Evolutionary conservation across 2,888 invertebrate genomes (phyloP), one percentile per base, ranked within the genome.

Genomic region (Clivina fossor): DNA sequence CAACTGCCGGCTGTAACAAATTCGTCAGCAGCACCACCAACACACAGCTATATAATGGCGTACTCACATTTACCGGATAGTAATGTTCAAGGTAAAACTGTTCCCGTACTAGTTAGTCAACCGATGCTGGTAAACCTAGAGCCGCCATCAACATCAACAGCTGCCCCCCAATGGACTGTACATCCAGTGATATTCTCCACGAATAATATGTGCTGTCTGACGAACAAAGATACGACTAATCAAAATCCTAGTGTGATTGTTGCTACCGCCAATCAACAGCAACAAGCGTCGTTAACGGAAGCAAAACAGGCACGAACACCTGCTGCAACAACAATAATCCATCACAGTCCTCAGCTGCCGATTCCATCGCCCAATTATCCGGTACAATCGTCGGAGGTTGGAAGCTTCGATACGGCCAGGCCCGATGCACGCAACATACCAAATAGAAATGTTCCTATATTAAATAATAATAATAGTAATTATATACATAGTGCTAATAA

Each of bases 281-380:
- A 32, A 18, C 43, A 43, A 26, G 11, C 9, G 2, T 13, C 11
- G 24, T n/a, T 15, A 4, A 63, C 67, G 4, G 71, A 72, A 62
- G 71, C 69, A 41, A 71, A 71, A 61, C 71, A 72, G 56, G 70
- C 71, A 5, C 64, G 65, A 22, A 71, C 72, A 13, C 72, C 72
- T 9, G 47, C 32, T 22, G 20, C 26, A 8, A 11, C 4, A 40
- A 40, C 19, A 28, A 22, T 70, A 58, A 69, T 69, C 9, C 41
- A 43, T 32, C 69, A 70, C 61, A 72, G 71, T 58, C 71, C 72
- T 16, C 71, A 73, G 60, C 61, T 72, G 60, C 72, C 73, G 22
- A 63, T 68, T 41, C 70, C 72, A 24, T 72, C 73, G 16, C 72
- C 72, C 3, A 72, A 69, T 57, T 71, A 71, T 64, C 73, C 70